Evolutionary conservation across 2,113 vertebrate species (phyloP).

Genomic region (Panthera uncia): DNA sequence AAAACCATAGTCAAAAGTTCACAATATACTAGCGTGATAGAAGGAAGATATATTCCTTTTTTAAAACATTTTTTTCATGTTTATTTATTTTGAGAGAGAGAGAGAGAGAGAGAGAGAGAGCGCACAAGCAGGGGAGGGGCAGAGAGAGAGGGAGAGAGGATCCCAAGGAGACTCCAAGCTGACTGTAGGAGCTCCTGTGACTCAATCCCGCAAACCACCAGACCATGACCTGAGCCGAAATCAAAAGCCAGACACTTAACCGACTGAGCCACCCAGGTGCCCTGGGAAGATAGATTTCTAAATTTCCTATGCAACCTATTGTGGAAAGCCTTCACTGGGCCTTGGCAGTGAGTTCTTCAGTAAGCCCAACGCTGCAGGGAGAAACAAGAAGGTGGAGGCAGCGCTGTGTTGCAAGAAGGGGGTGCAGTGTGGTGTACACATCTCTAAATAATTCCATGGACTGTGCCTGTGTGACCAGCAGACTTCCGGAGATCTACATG

Average conservation of each 20-base stretch:
- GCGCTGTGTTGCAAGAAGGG: neutral
- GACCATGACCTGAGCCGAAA: too few relatives aligned
- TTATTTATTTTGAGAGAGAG: too few relatives aligned
- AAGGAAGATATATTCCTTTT: neutral
- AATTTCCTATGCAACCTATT: neutral
- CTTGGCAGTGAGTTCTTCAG: constrained; percentile 1
- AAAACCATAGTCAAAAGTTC: constrained; percentile 12
- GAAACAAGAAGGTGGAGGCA: neutral
- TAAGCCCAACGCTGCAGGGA: neutral
- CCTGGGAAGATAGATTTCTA: neutral
- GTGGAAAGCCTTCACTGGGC: neutral
- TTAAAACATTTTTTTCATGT: too few relatives aligned
- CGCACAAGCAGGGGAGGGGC: too few relatives aligned
- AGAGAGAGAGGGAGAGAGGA: too few relatives aligned
- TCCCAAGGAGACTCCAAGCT: too few relatives aligned
- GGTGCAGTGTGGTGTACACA: neutral
- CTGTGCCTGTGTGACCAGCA: neutral
- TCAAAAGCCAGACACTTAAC: too few relatives aligned
- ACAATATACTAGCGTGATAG: neutral
- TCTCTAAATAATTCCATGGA: neutral
- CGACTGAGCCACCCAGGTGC: too few relatives aligned
- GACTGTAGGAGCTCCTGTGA: too few relatives aligned
- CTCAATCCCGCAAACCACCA: too few relatives aligned
- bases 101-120: too few relatives aligned
- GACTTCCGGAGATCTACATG: neutral